These are phyloP conservation scores for Falco concolor DNA, from an alignment of 2,797 vertebrate genomes.

Conservation along the genomic window DNA sequence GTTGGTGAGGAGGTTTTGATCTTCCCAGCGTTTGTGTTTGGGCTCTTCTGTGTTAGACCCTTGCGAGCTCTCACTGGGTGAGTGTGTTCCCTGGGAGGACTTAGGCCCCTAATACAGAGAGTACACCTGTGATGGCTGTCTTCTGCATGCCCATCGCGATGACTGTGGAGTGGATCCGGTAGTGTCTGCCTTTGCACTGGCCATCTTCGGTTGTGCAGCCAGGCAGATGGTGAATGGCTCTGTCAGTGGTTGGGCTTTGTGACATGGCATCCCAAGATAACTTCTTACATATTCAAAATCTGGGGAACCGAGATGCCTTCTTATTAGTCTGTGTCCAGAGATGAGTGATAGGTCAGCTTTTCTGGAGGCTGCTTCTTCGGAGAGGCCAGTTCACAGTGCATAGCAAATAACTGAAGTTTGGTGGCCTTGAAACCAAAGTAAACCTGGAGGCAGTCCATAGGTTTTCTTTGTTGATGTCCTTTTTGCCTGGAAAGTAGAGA, in stretches of 20 bases:
- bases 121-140: not conserved
- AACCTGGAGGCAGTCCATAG: not conserved
- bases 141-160: fast-evolving
- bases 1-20: not conserved
- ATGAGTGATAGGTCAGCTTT: not conserved
- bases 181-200: not conserved
- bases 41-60: not conserved
- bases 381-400: not conserved
- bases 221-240: not conserved
- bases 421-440: not conserved
- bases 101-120: not conserved
- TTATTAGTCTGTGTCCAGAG: not conserved
- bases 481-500: not conserved
- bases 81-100: not conserved
- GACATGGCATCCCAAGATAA: not conserved
- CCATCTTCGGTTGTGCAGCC: not conserved
- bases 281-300: not conserved
- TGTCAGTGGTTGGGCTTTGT: not conserved
- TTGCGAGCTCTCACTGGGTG: not conserved
- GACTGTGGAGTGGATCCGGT: not conserved
- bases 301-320: not conserved
- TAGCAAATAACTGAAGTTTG: not conserved
- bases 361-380: not conserved
- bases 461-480: not conserved
- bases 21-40: not conserved